Percentiles rank a stretch among this genome's conserved stretches.
Evolutionary conservation across 2,797 vertebrate genomes (phyloP).

Genomic region (Xiphophorus birchmanni): DNA sequence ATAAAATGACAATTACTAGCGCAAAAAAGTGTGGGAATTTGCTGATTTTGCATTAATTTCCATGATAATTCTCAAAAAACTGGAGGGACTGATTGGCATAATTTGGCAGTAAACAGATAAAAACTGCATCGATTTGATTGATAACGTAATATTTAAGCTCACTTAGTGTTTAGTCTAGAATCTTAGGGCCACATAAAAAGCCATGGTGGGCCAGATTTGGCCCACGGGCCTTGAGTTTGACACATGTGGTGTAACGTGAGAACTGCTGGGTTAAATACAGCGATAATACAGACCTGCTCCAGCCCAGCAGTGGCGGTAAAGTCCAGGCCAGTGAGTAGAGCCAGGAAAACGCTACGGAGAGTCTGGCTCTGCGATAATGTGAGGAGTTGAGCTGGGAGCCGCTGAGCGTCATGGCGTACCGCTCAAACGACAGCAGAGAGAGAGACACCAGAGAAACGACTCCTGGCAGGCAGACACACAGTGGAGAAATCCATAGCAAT

Average conservation of each 20-base stretch:
- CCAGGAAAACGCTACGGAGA: constrained; percentile 76
- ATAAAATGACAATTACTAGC: too few species aligned
- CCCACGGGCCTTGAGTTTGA: too few species aligned
- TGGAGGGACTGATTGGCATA: too few species aligned
- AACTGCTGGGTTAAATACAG: not conserved
- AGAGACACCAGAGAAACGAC: constrained; percentile 80
- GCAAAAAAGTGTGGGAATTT: too few species aligned
- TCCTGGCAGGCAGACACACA: constrained; percentile 56
- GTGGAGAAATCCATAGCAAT: not conserved
- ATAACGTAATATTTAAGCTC: too few species aligned
- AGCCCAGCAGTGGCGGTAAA: constrained; percentile 78
- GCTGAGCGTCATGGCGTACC: constrained; percentile 64
- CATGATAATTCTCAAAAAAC: too few species aligned
- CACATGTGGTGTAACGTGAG: not conserved
- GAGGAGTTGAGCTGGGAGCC: constrained; percentile 22
- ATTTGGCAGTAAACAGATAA: too few species aligned
- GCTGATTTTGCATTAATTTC: too few species aligned
- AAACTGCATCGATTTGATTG: too few species aligned
- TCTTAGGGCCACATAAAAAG: too few species aligned
- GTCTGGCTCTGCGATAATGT: constrained; percentile 63
- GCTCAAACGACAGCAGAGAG: constrained; percentile 78
- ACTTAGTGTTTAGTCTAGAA: too few species aligned
- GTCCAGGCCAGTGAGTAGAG: constrained; percentile 80
- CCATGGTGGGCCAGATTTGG: too few species aligned
- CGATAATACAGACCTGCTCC: constrained; percentile 72